Base-by-base conservation (phyloP, 2,888 invertebrate species). In the Stenurella melanura region DNA sequence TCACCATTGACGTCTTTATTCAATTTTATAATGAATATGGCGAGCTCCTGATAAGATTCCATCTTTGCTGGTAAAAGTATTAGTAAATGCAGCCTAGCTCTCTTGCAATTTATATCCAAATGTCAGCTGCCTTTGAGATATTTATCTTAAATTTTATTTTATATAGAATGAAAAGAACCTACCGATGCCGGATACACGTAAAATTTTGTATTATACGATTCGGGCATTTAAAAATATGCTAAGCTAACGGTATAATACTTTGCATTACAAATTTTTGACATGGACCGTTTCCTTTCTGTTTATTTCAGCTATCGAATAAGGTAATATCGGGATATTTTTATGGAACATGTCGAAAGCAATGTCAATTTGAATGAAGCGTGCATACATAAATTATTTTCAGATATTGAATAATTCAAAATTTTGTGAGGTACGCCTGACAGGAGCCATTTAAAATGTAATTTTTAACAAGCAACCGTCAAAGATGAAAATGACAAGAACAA, bases 191-290 rank as follows among this genome's bases (percentile, higher is more conserved):
- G 70, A 70, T 70, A 21, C 67, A 42, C 67, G 67, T 21, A 67
- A 67, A 67, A 67, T 70, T 70, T 70, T 17, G 17, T 50, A 58
- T 70, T 70, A 70, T 60, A 61, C 70, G 21, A 42, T n/a, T 18
- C n/a, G 42, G 58, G 70, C n/a, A 70, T 70, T 70, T 75, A 76
- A 75, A 80, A 77, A 70, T 78, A 78, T 80, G 78, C 76, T 70
- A 70, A 77, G 67, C 50, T 75, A 81, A 78, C 75, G 74, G 75
- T 73, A 78, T 17, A 58, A 64, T 58, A 72, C 68, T 74, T 79
- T 78, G 75, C 77, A 78, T 77, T 72, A 78, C 76, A 80, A 76
- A 80, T 78, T 76, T 78, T 74, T 68, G 66, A 75, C 57, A 19
- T 54, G 70, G 19, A 70, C 57, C 70, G 71, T 60, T 61, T 60